These are phyloP conservation scores for Apaloderma vittatum DNA, from an alignment of 2,113 vertebrate species.

Conservation along the genomic window DNA sequence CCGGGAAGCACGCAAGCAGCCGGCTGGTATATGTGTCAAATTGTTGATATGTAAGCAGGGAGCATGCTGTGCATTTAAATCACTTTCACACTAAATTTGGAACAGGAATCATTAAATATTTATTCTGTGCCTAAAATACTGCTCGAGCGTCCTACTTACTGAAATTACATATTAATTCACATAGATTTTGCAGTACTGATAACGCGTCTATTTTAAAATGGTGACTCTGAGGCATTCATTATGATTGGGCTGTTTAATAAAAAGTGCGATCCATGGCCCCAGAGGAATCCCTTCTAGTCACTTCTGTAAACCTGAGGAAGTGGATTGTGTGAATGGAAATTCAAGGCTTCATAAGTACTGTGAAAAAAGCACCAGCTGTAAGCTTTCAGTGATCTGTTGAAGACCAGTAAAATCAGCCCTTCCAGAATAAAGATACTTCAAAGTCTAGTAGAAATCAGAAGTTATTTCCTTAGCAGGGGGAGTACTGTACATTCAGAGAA, in stretches of 20 bases:
- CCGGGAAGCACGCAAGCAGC: fast-evolving
- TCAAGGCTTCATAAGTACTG: background rate
- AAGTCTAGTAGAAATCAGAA: constrained; percentile 39
- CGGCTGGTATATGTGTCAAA: constrained; percentile 13
- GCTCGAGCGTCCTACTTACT: constrained; percentile 70
- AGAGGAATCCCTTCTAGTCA: background rate
- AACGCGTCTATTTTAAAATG: constrained; percentile 29
- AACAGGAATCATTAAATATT: constrained; percentile 78
- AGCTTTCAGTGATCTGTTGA: background rate
- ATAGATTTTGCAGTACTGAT: constrained; percentile 31
- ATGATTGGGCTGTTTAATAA: background rate
- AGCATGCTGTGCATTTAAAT: constrained; percentile 65
- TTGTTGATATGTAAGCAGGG: constrained; percentile 63
- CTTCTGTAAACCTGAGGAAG: constrained; percentile 32
- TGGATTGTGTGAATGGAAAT: background rate
- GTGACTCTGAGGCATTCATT: background rate
- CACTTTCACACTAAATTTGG: constrained; percentile 70
- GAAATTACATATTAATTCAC: constrained; percentile 61
- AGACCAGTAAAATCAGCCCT: constrained; percentile 13
- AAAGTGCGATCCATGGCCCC: background rate
- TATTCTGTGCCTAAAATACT: constrained; percentile 71
- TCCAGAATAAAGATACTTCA: constrained; percentile 34
- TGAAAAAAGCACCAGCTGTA: background rate
- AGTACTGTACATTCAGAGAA: constrained; percentile 7
- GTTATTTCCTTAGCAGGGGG: constrained; percentile 55